Evolutionary conservation across 2,113 vertebrate genomes (phyloP).

Genomic region (Capricornis sumatraensis): DNA sequence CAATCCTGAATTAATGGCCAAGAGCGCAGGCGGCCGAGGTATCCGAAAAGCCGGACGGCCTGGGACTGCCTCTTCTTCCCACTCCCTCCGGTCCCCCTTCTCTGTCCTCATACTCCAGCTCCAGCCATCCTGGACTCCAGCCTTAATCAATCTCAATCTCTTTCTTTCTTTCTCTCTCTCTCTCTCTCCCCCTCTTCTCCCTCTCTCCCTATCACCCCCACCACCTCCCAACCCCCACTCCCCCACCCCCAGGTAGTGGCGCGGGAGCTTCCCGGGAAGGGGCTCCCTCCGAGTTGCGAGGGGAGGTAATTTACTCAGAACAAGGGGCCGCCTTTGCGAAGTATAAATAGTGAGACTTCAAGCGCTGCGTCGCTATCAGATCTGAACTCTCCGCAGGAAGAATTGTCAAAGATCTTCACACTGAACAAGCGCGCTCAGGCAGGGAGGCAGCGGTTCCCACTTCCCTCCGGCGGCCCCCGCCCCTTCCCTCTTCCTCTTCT

Average conservation of each 20-base stretch:
- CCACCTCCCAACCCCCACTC: not conserved
- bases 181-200: not conserved
- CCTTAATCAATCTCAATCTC: not conserved
- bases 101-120: slow-evolving; percentile 34
- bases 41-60: slow-evolving; percentile 73
- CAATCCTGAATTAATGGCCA: slow-evolving; percentile 91
- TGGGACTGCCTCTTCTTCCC: slow-evolving; percentile 55
- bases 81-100: not conserved
- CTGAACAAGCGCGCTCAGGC: slow-evolving; percentile 77
- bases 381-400: slow-evolving; percentile 89
- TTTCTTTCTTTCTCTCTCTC: not conserved
- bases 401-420: slow-evolving; percentile 85
- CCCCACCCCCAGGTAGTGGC: slow-evolving; percentile 57
- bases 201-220: not conserved
- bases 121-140: not conserved
- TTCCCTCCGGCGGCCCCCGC: slow-evolving; percentile 78
- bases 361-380: slow-evolving; percentile 89
- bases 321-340: slow-evolving; percentile 94
- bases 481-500: slow-evolving; percentile 46
- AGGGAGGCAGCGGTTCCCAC: slow-evolving; percentile 79
- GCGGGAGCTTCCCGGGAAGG: slow-evolving; percentile 77
- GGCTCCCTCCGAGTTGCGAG: slow-evolving; percentile 87
- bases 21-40: slow-evolving; percentile 78
- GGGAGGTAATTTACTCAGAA: slow-evolving; percentile 95
- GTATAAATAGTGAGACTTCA: slow-evolving; percentile 99